Evolutionary conservation across 1,140 invertebrate species (phyloP), one percentile per base, ranked within the genome.

Genomic region (Belonocnema kinseyi): DNA sequence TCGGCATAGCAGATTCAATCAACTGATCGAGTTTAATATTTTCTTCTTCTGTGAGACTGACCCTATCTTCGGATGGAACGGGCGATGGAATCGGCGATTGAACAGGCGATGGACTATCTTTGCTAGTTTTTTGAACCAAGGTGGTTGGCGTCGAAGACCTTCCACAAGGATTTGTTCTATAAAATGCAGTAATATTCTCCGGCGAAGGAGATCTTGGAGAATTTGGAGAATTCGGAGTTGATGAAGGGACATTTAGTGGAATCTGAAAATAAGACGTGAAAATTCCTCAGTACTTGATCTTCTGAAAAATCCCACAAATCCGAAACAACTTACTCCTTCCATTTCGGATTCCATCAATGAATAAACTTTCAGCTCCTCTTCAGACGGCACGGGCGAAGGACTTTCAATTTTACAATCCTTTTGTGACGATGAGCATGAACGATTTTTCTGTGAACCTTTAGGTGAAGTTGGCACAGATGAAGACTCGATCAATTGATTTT

Each of bases 1-100:
- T 90, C 17, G 88, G 87, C 83, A 90, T 90, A 0, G 87, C 89
- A 7, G 88, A 89, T 21, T 85, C 83, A 26, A 89, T 90, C 50
- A 89, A 90, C 54, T 89, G 87, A 0, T 85, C 89, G 13, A 90
- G 73, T 76, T 89, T 89, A 11, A 85, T 83, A n/a, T 90, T 87
- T n/a, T 90, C 88, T 14, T 88, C 88, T 52, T 89, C 87, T 0
- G 88, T 89, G 1, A 88, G 79, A 74, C 85, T 88, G 3, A 83
- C 75, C 61, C 82, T 85, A 16, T 87, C 85, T 66, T 87, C 87
- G 0, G 77, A 87, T 7, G 77, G 11, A 50, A 70, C 78, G 7
- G 40, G 40, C 40, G 40, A 46, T 46, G 40, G 40, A 46, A 46
- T 46, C 4, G 40, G 40, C 1, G 40, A 46, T 46, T 46, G 8